Evolutionary conservation across 2,888 invertebrate species (phyloP), one percentile per base, ranked within the genome.

Genomic region (Agonopterix alstromeriana): DNA sequence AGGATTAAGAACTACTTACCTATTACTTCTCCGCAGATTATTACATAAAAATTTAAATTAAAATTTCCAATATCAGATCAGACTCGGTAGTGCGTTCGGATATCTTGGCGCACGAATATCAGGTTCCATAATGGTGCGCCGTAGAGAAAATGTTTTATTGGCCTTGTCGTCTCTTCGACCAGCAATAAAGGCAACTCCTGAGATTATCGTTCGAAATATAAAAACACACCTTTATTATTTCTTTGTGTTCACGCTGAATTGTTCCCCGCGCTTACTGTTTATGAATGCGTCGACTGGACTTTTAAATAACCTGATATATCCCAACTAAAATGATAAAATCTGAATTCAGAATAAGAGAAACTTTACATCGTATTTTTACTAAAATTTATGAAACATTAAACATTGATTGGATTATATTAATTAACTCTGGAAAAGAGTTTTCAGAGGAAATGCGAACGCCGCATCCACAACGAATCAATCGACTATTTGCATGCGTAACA

Each of bases 401-500:
- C 27, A 27, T 27, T 27, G 27, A 27, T 27, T 27, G 27, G 27
- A 27, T 27, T 27, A 7, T 27, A 27, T 27, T 27, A 27, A 27
- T 27, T 27, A 27, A 27, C 27, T 27, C 27, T 27, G 27, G 27
- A 27, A 27, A 7, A 27, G 27, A 5, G 27, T 27, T 27, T 27
- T 27, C 27, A 27, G 27, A 27, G 27, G 27, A 7, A 27, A 27
- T 27, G 27, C 1, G 2, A 27, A 27, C 5, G 27, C 27, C 27
- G 7, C 27, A 27, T 27, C 27, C 27, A 27, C 27, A 27, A 27
- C 27, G 27, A 27, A n/a, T 38, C 46, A 70, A 73, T 71, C 64
- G 63, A 57, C 71, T 66, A 82, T 82, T 79, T 78, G 72, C 73
- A 82, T 77, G 73, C 76, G 71, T 72, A 75, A 77, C 71, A 65